Conservation (phyloP, 2,888 invertebrate genomes). For the Aradus depressus region DNA sequence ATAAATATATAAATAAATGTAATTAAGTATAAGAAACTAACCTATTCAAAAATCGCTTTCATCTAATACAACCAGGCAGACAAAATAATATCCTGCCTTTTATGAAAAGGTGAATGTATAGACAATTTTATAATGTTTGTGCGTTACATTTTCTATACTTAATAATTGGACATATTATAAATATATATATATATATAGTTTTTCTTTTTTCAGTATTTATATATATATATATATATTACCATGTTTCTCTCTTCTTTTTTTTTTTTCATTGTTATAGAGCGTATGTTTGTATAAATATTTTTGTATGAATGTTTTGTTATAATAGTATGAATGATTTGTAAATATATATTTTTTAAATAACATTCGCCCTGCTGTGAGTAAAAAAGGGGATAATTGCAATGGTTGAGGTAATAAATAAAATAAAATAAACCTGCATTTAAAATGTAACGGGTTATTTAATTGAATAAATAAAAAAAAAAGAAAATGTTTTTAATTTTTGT, state of each 20-base stretch:
- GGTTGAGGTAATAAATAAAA: conserved; percentile 12
- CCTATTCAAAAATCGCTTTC: no score
- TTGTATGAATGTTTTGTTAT: no score
- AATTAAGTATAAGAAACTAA: conserved; percentile 1
- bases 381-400: conserved; percentile 16
- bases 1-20: neutral
- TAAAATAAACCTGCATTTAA: conserved; percentile 6
- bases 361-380: conserved; percentile 17
- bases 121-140: conserved; percentile 2
- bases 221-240: conserved; percentile 8
- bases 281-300: conserved; percentile 12
- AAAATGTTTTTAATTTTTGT: neutral
- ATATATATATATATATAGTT: conserved; percentile 5
- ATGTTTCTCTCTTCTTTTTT: conserved; percentile 3
- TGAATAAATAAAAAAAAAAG: conserved; percentile 12
- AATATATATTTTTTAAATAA: conserved; percentile 16
- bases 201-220: conserved; percentile 2
- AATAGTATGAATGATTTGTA: no score
- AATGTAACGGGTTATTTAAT: conserved; percentile 14
- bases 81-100: conserved; percentile 5
- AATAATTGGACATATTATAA: conserved; percentile 8
- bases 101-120: conserved; percentile 10
- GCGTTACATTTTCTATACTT: neutral
- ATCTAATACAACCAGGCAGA: no score
- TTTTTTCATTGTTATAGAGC: conserved; percentile 10